Evolutionary conservation across 2,113 vertebrate species (phyloP), one percentile per base, ranked within the genome.

Genomic region (Macquaria ambigua): DNA sequence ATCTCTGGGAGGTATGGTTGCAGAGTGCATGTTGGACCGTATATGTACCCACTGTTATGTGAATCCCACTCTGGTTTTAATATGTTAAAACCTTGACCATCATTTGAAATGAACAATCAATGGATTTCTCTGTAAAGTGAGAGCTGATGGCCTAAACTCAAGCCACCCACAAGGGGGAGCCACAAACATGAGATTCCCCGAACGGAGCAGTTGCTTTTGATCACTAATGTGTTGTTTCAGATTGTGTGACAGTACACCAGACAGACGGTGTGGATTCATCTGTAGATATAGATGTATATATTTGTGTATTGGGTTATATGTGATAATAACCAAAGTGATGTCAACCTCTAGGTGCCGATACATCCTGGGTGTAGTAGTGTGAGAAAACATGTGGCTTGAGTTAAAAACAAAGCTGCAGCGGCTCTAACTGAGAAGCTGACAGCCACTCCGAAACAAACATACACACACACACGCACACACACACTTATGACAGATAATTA

Each of bases 401-500:
- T 86, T 79, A 52, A 63, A 79, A 79, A 71, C 34, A 52, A 76
- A 80, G 77, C 84, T 68, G 16, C 39, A n/a, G 83, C 28, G 15
- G 8, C 68, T 83, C 74, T 50, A 46, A 75, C 79, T 12, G 56
- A 77, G 39, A 82, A 37, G 21, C 62, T 61, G 53, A 58, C 56
- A 83, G 34, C 18, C 66, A 31, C 46, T 48, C 15, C 77, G 10
- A 83, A 28, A 87, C 76, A 52, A 18, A 79, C 68, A 79, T 8
- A 81, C 68, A 58, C 71, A 69, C 52, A 23, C 37, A 34, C 34
- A 34, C 34, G 3, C 34, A 34, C 34, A 55, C 37, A 69, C 73
- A 74, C 43, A 72, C 50, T 64, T 31, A 82, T 70, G 67, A 85
- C 67, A 71, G 82, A 92, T 90, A 76, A 87, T 97, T 98, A 99